These are phyloP conservation scores for Acrobasis suavella DNA, from an alignment of 2,888 invertebrate genomes.

Conservation along the genomic window DNA sequence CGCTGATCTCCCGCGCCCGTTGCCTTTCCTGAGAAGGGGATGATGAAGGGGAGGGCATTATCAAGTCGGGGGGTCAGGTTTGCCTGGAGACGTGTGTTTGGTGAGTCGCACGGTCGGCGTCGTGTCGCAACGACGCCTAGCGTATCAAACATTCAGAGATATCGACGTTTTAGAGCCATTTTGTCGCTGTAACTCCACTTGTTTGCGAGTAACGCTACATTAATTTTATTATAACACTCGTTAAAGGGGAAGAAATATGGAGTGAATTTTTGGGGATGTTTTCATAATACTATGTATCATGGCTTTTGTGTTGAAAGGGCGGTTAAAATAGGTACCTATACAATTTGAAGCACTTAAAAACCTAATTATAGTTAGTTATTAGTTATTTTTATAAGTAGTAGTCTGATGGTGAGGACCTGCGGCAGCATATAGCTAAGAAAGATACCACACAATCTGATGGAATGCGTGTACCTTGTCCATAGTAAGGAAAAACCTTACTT, in stretches of 20 bases:
- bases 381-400: too few species aligned
- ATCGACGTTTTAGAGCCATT: constrained; percentile 50
- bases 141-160: constrained; percentile 55
- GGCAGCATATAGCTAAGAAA: too few species aligned
- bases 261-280: constrained; percentile 27
- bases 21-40: constrained; percentile 8
- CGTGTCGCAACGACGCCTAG: constrained; percentile 39
- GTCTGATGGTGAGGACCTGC: too few species aligned
- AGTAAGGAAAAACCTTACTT: too few species aligned
- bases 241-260: constrained; percentile 39
- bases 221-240: constrained; percentile 46
- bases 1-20: constrained; percentile 31
- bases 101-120: constrained; percentile 33
- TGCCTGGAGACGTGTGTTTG: constrained; percentile 36
- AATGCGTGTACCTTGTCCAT: too few species aligned
- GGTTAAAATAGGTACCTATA: neutral
- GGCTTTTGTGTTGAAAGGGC: neutral
- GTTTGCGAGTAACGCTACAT: constrained; percentile 48
- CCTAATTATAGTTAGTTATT: too few species aligned
- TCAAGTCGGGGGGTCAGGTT: constrained; percentile 31
- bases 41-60: constrained; percentile 18
- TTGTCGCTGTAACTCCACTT: constrained; percentile 46
- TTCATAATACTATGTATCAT: constrained; percentile 16
- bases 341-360: neutral
- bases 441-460: too few species aligned